These are phyloP conservation scores for Stramonita haemastoma DNA, from an alignment of 2,888 invertebrate species.

Conservation along the genomic window DNA sequence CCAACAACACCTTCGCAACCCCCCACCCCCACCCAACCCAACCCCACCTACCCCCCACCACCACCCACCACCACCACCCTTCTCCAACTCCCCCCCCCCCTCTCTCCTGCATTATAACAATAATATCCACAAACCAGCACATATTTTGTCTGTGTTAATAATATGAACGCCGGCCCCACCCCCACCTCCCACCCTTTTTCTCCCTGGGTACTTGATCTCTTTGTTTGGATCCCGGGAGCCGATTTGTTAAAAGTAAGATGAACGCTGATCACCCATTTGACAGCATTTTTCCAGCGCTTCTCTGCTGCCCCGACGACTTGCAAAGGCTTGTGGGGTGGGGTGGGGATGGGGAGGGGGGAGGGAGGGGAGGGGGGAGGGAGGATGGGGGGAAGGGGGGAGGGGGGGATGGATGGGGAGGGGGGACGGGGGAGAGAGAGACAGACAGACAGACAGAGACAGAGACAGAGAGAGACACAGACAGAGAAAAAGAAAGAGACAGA, in stretches of 20 bases:
- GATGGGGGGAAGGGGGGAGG: no score
- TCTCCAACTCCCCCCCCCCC: no score
- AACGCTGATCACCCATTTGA: slow-evolving; percentile 38
- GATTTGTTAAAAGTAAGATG: slow-evolving; percentile 44
- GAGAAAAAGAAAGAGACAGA: no score
- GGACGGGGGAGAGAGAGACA: no score
- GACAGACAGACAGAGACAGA: no score
- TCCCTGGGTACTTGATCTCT: slow-evolving; percentile 6
- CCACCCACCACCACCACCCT: background rate
- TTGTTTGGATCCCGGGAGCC: slow-evolving; percentile 12
- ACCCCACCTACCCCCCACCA: background rate
- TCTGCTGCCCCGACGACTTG: background rate
- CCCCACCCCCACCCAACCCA: background rate
- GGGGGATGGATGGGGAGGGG: no score
- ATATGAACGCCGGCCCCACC: no score
- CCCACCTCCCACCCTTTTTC: background rate
- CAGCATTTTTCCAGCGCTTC: slow-evolving; percentile 25
- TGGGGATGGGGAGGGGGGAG: background rate
- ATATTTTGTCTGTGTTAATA: background rate
- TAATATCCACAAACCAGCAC: background rate
- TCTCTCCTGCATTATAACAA: background rate
- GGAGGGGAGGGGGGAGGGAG: no score
- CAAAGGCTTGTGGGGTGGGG: background rate
- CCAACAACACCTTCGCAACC: background rate
- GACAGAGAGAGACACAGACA: no score